Percentiles rank a stretch among this genome's conserved stretches.
These are phyloP conservation scores for Macrocentrus cingulum DNA, from an alignment of 1,140 invertebrate species.

Conservation along the genomic window DNA sequence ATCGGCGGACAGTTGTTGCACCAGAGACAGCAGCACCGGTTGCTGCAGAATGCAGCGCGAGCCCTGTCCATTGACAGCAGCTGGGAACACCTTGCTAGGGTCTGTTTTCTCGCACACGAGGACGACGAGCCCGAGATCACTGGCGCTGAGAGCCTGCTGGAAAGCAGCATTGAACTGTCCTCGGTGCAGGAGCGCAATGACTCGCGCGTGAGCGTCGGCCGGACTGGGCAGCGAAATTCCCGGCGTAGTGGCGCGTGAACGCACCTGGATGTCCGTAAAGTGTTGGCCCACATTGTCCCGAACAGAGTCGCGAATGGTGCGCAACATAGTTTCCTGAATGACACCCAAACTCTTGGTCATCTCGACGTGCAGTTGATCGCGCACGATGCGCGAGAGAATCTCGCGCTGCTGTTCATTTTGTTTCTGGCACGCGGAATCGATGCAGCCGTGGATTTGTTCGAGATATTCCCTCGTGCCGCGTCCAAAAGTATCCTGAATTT, in stretches of 20 bases:
- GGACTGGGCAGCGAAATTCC: conserved; percentile 45
- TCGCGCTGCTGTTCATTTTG: conserved; percentile 48
- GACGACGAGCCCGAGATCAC: conserved; percentile 81
- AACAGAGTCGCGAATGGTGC: conserved; percentile 48
- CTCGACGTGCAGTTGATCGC: conserved; percentile 51
- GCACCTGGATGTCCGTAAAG: conserved; percentile 49
- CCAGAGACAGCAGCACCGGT: conserved; percentile 85
- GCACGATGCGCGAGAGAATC: conserved; percentile 36
- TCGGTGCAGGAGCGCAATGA: conserved; percentile 71
- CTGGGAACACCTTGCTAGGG: conserved; percentile 74
- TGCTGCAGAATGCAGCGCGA: conserved; percentile 63
- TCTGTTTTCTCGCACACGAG: conserved; percentile 82
- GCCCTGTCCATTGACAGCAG: conserved; percentile 63
- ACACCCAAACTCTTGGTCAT: conserved; percentile 40
- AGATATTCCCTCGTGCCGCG: conserved; percentile 80
- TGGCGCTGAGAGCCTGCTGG: conserved; percentile 83
- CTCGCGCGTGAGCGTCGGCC: conserved; percentile 64
- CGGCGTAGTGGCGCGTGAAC: conserved; percentile 64
- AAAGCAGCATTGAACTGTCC: conserved; percentile 85
- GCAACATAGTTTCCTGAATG: conserved; percentile 47
- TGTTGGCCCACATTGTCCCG: conserved; percentile 54
- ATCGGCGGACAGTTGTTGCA: conserved; percentile 89
- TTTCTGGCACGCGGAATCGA: conserved; percentile 47
- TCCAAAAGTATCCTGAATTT: conserved; percentile 84
- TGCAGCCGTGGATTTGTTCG: conserved; percentile 43